Evolutionary conservation across 1,140 invertebrate genomes (phyloP).

Genomic region (Drosophila carrolli): DNA sequence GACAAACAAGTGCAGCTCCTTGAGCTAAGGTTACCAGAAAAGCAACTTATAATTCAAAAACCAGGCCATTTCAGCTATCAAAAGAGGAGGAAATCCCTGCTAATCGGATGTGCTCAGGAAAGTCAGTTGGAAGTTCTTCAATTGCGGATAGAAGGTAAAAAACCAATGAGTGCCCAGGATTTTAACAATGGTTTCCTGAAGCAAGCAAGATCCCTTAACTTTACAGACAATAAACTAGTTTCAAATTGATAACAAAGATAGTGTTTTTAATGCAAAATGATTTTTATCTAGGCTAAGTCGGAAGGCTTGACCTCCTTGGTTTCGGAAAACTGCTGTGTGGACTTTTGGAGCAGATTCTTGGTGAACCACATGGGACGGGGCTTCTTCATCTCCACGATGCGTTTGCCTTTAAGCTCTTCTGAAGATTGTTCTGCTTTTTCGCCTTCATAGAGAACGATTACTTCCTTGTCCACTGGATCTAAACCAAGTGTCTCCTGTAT

Average conservation of each 20-base stretch:
- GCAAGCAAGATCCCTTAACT: constrained; percentile 67
- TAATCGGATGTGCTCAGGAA: constrained; percentile 87
- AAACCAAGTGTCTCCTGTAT: constrained; percentile 90
- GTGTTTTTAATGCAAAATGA: constrained; percentile 45
- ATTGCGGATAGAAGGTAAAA: constrained; percentile 86
- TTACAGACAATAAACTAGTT: constrained; percentile 57
- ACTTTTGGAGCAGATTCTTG: constrained; percentile 92
- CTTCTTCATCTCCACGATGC: constrained; percentile 90
- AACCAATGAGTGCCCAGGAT: constrained; percentile 87
- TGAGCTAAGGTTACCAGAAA: constrained; percentile 85
- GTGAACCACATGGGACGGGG: constrained; percentile 91
- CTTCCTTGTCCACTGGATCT: constrained; percentile 91
- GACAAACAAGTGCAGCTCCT: constrained; percentile 87
- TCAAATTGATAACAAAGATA: constrained; percentile 41
- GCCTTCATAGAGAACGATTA: constrained; percentile 93
- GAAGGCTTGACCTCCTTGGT: constrained; percentile 90
- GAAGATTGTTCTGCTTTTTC: constrained; percentile 87
- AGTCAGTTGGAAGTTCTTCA: constrained; percentile 87
- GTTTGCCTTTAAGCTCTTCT: constrained; percentile 87
- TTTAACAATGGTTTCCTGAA: constrained; percentile 90
- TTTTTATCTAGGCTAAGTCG: constrained; percentile 87
- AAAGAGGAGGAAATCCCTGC: constrained; percentile 81
- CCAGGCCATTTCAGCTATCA: constrained; percentile 58
- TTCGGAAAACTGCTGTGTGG: constrained; percentile 88
- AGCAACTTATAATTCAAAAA: background rate